Evolutionary conservation across 2,888 invertebrate species (phyloP).

Genomic region (Sesia bembeciformis): DNA sequence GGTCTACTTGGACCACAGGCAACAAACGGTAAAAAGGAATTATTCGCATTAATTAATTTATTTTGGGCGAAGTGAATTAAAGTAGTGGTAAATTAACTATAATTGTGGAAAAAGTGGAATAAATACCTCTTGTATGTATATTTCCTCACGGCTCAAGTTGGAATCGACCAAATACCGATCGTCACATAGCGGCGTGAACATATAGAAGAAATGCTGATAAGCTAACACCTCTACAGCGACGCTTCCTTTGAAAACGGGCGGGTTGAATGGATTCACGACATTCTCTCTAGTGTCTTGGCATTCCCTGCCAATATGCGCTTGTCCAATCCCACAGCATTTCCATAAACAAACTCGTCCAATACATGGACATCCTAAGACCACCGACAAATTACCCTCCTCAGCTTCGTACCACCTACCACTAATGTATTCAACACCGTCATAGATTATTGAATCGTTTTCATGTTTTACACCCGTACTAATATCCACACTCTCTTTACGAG

Average conservation of each 20-base stretch:
- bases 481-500: conserved; percentile 39
- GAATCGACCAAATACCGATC: conserved; percentile 46
- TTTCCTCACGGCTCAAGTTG: conserved; percentile 19
- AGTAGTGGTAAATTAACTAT: too few species aligned
- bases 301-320: conserved; percentile 24
- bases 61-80: too few species aligned
- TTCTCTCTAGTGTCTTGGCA: conserved; percentile 28
- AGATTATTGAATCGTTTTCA: conserved; percentile 38
- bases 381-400: conserved; percentile 21
- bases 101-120: neutral
- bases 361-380: conserved; percentile 49
- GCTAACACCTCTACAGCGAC: conserved; percentile 25
- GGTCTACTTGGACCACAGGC: too few species aligned
- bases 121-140: conserved; percentile 55
- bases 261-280: conserved; percentile 43
- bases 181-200: conserved; percentile 31
- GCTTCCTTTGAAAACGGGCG: conserved; percentile 39
- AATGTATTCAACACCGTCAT: conserved; percentile 39
- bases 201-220: conserved; percentile 41
- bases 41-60: too few species aligned
- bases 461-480: conserved; percentile 35
- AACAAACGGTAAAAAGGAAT: too few species aligned
- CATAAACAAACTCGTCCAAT: conserved; percentile 44
- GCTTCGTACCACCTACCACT: conserved; percentile 39
- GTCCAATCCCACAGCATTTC: conserved; percentile 42